phyloP scores from a whole-genome alignment of 2,888 invertebrate species.

The Argynnis bischoffii region DNA sequence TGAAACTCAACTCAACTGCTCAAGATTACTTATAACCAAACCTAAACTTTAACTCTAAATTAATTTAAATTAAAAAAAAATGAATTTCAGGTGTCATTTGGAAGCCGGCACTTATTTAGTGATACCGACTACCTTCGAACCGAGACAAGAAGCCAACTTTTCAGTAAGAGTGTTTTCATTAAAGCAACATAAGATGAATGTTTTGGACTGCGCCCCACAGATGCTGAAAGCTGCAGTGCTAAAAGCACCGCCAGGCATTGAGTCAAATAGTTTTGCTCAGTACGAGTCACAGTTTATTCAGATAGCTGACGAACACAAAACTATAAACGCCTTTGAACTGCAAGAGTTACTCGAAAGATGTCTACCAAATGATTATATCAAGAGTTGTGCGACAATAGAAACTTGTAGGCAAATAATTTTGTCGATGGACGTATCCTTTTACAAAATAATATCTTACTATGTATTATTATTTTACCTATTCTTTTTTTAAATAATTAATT shows the following conservation, averaged over 20 bases:
- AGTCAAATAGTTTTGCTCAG: conserved; percentile 89
- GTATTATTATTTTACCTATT: not conserved
- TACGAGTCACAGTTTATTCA: conserved; percentile 95
- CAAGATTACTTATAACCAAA: too few relatives aligned
- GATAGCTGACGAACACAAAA: conserved; percentile 93
- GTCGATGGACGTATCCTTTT: conserved; percentile 92
- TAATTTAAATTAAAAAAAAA: not conserved
- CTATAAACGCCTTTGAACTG: conserved; percentile 94
- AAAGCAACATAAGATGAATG: conserved; percentile 89
- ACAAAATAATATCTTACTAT: conserved; percentile 1
- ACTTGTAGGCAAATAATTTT: conserved; percentile 95
- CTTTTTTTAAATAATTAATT: not conserved
- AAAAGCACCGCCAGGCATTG: conserved; percentile 87
- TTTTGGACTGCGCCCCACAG: conserved; percentile 85
- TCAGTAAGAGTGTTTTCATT: conserved; percentile 91
- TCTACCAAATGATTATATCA: conserved; percentile 96
- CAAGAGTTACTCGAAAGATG: conserved; percentile 95
- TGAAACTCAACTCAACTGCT: too few relatives aligned
- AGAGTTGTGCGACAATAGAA: conserved; percentile 95
- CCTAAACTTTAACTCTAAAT: too few relatives aligned
- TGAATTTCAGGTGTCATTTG: conserved; percentile 84
- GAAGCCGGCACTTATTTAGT: conserved; percentile 92
- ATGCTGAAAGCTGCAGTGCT: conserved; percentile 88
- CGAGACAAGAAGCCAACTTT: conserved; percentile 94
- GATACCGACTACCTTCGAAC: conserved; percentile 95